These are phyloP conservation scores for Ferdinandea cuprea DNA, from an alignment of 2,888 invertebrate genomes.

Conservation along the genomic window DNA sequence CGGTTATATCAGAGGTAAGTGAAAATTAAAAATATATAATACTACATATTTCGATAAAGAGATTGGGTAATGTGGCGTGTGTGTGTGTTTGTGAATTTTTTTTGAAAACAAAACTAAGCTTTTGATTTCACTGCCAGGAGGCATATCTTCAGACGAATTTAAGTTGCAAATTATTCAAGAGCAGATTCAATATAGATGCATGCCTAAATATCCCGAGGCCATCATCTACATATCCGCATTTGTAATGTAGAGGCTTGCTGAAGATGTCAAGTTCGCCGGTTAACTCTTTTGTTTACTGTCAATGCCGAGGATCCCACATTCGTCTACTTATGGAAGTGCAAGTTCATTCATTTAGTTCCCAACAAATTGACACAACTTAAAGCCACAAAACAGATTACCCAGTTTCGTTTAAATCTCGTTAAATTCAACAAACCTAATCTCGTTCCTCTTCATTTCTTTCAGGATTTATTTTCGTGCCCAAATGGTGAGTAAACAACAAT, in stretches of 20 bases:
- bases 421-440: neutral
- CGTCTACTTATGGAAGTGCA: neutral
- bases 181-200: too few relatives aligned
- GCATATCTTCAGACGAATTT: too few relatives aligned
- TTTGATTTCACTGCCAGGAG: too few relatives aligned
- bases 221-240: too few relatives aligned
- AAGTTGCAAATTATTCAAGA: too few relatives aligned
- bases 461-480: conserved; percentile 83
- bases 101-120: neutral
- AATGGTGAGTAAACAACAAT: conserved; percentile 81
- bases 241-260: neutral
- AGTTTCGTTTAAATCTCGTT: neutral
- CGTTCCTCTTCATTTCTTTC: conserved; percentile 64
- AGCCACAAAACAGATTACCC: neutral
- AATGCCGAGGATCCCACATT: neutral
- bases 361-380: neutral
- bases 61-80: neutral
- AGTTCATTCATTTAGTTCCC: neutral
- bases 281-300: neutral
- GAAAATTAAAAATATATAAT: neutral
- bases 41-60: neutral
- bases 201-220: too few relatives aligned
- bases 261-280: neutral
- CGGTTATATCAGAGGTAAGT: conserved; percentile 76
- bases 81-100: neutral